phyloP scores from a whole-genome alignment of 2,797 vertebrate species.

The Hydrocynus forskahlii region DNA sequence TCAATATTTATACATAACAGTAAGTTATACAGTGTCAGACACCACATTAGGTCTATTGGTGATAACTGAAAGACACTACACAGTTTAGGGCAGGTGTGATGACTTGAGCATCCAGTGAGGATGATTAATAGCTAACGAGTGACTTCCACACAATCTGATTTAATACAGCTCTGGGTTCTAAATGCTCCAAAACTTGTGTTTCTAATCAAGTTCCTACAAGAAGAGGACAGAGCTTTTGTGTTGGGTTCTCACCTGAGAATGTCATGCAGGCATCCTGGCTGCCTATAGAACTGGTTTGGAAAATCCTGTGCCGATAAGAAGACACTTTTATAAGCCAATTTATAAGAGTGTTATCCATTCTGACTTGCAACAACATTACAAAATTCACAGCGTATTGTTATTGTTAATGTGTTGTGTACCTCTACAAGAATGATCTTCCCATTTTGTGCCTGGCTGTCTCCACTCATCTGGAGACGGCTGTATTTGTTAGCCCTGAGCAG shows the following conservation, averaged over 20 bases:
- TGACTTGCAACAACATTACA: neutral
- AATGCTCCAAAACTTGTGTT: neutral
- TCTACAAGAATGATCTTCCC: constrained; percentile 91
- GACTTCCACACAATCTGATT: constrained; percentile 28
- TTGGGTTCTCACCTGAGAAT: constrained; percentile 84
- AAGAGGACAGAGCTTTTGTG: neutral
- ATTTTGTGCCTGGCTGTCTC: constrained; percentile 75
- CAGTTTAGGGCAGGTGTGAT: no score
- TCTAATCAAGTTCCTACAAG: neutral
- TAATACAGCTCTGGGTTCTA: neutral
- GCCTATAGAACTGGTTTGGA: constrained; percentile 94
- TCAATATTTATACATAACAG: no score
- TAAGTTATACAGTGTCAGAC: no score
- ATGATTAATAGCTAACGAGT: no score
- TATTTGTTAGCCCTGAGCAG: constrained; percentile 93
- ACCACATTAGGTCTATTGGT: no score
- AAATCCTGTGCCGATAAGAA: constrained; percentile 82
- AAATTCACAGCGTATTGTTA: neutral
- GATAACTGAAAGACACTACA: no score
- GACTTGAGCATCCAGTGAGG: no score
- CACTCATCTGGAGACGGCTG: constrained; percentile 87
- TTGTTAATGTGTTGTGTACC: constrained; percentile 71
- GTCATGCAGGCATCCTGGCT: constrained; percentile 85
- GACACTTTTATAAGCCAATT: no score
- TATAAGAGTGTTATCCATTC: no score